Base-by-base conservation (phyloP, 2,888 invertebrate genomes). In the Ethmia dodecea region DNA sequence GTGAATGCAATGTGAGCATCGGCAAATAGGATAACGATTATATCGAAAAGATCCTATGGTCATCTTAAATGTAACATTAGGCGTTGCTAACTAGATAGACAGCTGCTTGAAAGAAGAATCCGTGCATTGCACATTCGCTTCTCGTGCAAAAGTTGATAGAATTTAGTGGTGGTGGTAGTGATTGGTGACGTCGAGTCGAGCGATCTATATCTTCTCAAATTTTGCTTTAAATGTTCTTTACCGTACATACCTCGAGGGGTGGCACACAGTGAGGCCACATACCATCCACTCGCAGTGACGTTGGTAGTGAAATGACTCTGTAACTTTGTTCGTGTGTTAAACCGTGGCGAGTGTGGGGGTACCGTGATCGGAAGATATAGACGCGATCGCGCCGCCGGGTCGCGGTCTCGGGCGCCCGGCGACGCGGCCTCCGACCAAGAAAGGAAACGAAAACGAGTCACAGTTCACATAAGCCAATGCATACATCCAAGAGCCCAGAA, bases 401-500 rank as follows among this genome's bases (percentile, higher is more conserved):
- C 59, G 61, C 66, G 54, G 68, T 61, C 68, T 46, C 50, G 45
- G 55, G 57, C 64, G 68, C 68, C 77, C 76, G 69, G 71, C 72
- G 74, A 42, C 68, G 62, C 69, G 60, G 50, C 55, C 70, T 71
- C 69, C 70, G 77, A 80, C 77, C 76, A 83, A 83, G 84, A 83
- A 84, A 86, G 81, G 83, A 84, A 86, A 86, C 84, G 84, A 84
- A 86, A 86, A 83, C 81, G 79, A 84, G 78, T 84, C 83, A 84
- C 84, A 83, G 76, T 84, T 86, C 80, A 86, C 84, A 86, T 79
- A 86, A 84, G 84, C 84, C 84, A 86, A 84, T 84, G 84, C 84
- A 84, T 75, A 84, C 83, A 86, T 84, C 84, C 86, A 86, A 84
- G 83, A 86, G 86, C 84, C 84, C 84, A 84, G 84, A 86, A 86